phyloP scores from a whole-genome alignment of 2,888 invertebrate species.

The Rhabditoides inermis region DNA sequence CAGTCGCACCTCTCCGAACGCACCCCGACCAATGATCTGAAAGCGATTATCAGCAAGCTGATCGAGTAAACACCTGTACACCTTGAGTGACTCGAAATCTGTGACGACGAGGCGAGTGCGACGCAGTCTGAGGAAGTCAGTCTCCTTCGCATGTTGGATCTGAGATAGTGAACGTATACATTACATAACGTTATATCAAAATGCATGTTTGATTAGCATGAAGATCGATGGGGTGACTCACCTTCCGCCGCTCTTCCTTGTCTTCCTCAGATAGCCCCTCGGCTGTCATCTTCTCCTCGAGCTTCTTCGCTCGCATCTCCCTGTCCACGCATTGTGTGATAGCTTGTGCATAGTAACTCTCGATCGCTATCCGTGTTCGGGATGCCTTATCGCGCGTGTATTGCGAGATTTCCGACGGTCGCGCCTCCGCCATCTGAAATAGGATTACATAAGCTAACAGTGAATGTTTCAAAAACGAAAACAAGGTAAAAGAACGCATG shows the following conservation, averaged over 20 bases:
- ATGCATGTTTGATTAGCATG: no score
- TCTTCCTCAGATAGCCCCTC: conserved; percentile 61
- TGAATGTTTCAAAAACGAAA: no score
- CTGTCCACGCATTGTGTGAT: conserved; percentile 90
- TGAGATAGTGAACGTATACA: no score
- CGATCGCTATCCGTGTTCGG: conserved; percentile 92
- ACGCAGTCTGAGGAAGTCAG: conserved; percentile 91
- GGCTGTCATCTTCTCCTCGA: conserved; percentile 91
- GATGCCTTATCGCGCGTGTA: conserved; percentile 55
- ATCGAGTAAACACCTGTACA: conserved; percentile 7
- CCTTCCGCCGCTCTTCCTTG: conserved; percentile 82
- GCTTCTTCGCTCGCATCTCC: conserved; percentile 66
- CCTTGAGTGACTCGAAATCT: conserved; percentile 80
- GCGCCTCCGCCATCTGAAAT: conserved; percentile 19
- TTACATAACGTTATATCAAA: no score
- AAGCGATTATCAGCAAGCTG: conserved; percentile 76
- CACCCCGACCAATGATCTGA: conserved; percentile 65
- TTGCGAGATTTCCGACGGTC: conserved; percentile 29
- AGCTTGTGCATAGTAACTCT: conserved; percentile 91
- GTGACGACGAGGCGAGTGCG: conserved; percentile 88
- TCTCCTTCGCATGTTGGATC: conserved; percentile 95
- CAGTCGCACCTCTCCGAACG: conserved; percentile 70
- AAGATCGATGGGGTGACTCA: no score
- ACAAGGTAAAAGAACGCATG: no score
- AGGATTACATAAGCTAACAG: no score